Percentiles rank a stretch among this genome's conserved stretches.
These are phyloP conservation scores for Coenobita brevimanus DNA, from an alignment of 1,140 invertebrate species.

Conservation along the genomic window DNA sequence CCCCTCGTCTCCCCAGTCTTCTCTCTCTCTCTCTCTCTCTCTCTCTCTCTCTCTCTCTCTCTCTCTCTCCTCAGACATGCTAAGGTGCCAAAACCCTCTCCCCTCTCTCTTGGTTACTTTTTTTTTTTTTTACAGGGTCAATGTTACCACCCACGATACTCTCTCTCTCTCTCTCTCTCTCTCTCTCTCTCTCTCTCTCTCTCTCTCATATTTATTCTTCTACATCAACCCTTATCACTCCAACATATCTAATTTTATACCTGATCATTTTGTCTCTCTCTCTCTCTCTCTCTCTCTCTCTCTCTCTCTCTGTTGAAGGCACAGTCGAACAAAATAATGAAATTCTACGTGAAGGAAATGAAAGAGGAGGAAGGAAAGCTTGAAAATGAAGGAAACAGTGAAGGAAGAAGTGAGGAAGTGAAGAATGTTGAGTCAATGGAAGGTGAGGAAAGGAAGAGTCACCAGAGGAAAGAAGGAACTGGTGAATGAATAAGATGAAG, in stretches of 20 bases:
- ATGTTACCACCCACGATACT: background rate
- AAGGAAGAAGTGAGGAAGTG: background rate
- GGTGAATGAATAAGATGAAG: too few species aligned
- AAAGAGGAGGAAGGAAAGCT: background rate
- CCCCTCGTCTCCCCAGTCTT: background rate
- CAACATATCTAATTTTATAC: background rate
- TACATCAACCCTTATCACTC: background rate
- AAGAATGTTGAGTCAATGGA: background rate
- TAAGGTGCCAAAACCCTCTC: background rate
- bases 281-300: background rate
- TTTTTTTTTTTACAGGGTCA: background rate
- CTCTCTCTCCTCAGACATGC: background rate
- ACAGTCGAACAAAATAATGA: background rate
- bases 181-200: background rate
- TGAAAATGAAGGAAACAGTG: background rate
- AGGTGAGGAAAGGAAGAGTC: background rate
- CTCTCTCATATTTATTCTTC: too few species aligned
- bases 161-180: background rate
- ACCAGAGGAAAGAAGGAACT: too few species aligned
- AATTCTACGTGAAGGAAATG: background rate
- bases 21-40: background rate
- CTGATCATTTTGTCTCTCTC: background rate
- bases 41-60: background rate
- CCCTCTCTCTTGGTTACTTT: background rate
- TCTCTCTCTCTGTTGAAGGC: background rate